Conservation (phyloP, 2,888 invertebrate species). For the Macrophya alboannulata region DNA sequence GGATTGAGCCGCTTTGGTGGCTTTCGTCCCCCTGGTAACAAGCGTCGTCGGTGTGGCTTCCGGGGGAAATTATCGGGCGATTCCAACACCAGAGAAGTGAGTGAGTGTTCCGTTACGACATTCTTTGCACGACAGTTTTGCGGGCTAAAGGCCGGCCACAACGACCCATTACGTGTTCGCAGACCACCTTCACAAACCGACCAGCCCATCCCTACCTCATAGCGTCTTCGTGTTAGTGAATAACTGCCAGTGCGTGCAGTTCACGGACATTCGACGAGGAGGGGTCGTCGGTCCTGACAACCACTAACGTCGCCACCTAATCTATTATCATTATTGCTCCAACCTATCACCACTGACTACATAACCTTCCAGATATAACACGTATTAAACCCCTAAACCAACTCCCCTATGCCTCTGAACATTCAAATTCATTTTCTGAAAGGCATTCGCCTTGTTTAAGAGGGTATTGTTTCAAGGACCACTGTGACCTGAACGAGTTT, state of each 20-base stretch:
- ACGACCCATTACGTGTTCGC: slow-evolving; percentile 52
- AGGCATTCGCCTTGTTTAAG: background rate
- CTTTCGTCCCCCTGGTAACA: slow-evolving; percentile 8
- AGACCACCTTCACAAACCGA: slow-evolving; percentile 3
- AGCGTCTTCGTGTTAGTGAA: slow-evolving; percentile 6
- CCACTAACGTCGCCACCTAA: slow-evolving; percentile 46
- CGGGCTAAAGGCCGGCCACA: slow-evolving; percentile 36
- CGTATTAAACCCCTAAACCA: background rate
- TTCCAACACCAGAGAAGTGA: background rate
- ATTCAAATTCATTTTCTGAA: background rate
- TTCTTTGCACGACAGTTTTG: slow-evolving; percentile 47
- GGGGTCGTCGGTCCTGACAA: slow-evolving; percentile 28
- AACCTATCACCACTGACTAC: slow-evolving; percentile 19
- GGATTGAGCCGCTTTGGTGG: slow-evolving; percentile 30
- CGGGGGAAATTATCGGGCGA: slow-evolving; percentile 42
- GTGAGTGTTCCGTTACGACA: slow-evolving; percentile 48
- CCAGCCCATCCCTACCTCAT: background rate
- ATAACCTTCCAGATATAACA: background rate
- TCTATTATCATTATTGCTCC: slow-evolving; percentile 42
- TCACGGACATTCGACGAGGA: slow-evolving; percentile 19
- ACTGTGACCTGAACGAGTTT: background rate
- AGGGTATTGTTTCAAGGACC: background rate
- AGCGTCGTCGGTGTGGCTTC: slow-evolving; percentile 32
- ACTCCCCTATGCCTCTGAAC: background rate
- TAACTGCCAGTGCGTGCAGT: slow-evolving; percentile 20